Conservation (phyloP, 2,888 invertebrate species). For the Galerucella pusilla region DNA sequence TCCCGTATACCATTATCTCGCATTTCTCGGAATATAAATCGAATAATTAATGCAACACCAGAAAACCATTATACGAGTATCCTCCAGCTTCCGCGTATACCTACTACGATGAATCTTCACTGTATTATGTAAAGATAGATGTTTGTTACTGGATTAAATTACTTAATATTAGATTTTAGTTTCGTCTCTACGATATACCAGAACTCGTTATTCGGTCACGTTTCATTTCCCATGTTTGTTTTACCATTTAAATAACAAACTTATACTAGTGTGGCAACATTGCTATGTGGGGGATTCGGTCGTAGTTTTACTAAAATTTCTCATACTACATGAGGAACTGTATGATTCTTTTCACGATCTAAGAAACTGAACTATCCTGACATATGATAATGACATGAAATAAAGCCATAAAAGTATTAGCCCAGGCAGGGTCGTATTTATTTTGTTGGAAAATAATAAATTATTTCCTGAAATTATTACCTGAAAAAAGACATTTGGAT, state of each 20-base stretch:
- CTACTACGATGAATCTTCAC: background rate
- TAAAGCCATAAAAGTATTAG: too few species aligned
- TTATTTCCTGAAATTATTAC: too few species aligned
- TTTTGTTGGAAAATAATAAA: too few species aligned
- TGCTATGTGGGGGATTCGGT: too few species aligned
- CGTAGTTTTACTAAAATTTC: too few species aligned
- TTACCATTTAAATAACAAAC: background rate
- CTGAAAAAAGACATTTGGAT: too few species aligned
- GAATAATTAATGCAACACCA: background rate
- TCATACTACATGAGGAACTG: too few species aligned
- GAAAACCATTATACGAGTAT: background rate
- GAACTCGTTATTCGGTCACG: background rate
- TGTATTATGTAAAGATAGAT: slow-evolving; percentile 3
- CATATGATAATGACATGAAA: too few species aligned
- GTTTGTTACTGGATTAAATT: slow-evolving; percentile 4
- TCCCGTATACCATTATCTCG: background rate
- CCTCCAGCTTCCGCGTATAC: background rate
- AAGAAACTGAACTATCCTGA: too few species aligned
- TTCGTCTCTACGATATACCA: background rate
- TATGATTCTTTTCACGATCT: too few species aligned
- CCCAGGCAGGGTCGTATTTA: too few species aligned
- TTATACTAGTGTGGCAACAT: too few species aligned
- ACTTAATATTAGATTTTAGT: slow-evolving; percentile 6
- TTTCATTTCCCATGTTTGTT: background rate
- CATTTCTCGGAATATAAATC: background rate